Evolutionary conservation across 2,113 vertebrate species (phyloP).

Genomic region (Nyctereutes procyonoides): DNA sequence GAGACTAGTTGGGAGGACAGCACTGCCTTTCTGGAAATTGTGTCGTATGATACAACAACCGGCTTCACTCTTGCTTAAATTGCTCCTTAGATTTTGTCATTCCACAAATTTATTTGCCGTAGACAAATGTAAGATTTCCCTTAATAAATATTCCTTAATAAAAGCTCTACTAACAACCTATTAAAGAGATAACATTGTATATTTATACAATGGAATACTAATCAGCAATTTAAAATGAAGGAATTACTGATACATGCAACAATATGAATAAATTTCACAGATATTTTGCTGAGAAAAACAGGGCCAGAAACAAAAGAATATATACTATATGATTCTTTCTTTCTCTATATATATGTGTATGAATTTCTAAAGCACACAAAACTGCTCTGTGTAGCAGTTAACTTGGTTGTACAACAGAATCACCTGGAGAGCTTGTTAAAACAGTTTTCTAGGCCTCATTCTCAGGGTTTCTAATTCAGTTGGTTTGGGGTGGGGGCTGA

Average conservation of each 20-base stretch:
- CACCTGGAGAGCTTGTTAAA: constrained; percentile 31
- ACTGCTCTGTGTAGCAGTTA: neutral
- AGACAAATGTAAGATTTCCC: neutral
- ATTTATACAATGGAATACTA: constrained; percentile 21
- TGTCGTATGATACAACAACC: constrained; percentile 15
- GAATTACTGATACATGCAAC: neutral
- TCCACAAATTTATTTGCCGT: constrained; percentile 8
- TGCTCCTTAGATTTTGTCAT: constrained; percentile 34
- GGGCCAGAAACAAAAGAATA: neutral
- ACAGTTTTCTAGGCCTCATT: neutral
- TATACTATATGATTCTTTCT: neutral
- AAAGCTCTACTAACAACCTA: neutral
- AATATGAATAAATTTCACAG: constrained; percentile 31
- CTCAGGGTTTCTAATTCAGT: constrained; percentile 15
- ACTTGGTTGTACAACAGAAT: neutral
- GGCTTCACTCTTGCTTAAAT: constrained; percentile 1
- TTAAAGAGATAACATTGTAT: neutral
- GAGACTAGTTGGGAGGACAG: neutral
- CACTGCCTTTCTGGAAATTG: constrained; percentile 24
- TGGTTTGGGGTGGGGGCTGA: neutral
- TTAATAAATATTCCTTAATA: neutral
- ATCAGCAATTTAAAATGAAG: constrained; percentile 51
- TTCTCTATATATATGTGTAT: neutral
- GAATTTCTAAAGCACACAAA: constrained; percentile 49
- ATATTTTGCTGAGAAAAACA: constrained; percentile 28